These are phyloP conservation scores for Hypomesus transpacificus DNA, from an alignment of 2,113 vertebrate species.

Conservation along the genomic window DNA sequence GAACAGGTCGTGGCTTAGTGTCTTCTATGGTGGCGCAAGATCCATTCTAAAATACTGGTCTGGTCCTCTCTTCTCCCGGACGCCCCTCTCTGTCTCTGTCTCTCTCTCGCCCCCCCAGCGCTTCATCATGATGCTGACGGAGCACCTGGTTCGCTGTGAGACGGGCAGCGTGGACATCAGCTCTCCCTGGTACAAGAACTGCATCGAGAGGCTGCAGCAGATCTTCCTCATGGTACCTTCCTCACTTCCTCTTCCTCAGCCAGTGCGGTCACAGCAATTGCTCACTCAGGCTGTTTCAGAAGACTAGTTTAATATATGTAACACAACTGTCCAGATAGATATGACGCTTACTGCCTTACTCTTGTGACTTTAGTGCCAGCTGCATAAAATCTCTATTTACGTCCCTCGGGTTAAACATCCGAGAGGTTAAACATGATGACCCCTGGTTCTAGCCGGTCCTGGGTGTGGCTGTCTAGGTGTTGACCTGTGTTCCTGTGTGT, in stretches of 20 bases:
- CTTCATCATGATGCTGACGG: conserved; percentile 97
- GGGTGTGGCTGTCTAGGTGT: background rate
- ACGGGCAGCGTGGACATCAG: conserved; percentile 87
- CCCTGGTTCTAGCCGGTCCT: too few species aligned
- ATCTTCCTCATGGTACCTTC: conserved; percentile 87
- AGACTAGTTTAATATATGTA: too few species aligned
- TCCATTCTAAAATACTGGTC: background rate
- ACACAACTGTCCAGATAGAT: too few species aligned
- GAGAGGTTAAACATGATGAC: too few species aligned
- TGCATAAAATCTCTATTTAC: too few species aligned
- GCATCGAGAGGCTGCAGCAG: conserved; percentile 92
- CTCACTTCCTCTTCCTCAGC: background rate
- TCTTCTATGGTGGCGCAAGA: background rate
- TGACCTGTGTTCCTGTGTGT: conserved; percentile 9
- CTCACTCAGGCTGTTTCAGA: too few species aligned
- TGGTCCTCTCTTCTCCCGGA: background rate
- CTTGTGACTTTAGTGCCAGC: too few species aligned
- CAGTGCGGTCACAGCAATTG: too few species aligned
- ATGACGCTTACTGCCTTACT: too few species aligned
- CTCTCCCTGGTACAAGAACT: conserved; percentile 96
- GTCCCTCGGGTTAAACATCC: too few species aligned
- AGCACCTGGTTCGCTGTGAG: conserved; percentile 94
- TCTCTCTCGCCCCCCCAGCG: conserved; percentile 68
- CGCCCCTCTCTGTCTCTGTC: background rate
- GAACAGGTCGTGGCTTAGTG: background rate